phyloP scores from a whole-genome alignment of 2,888 invertebrate species.

The Aspidapion aeneum region DNA sequence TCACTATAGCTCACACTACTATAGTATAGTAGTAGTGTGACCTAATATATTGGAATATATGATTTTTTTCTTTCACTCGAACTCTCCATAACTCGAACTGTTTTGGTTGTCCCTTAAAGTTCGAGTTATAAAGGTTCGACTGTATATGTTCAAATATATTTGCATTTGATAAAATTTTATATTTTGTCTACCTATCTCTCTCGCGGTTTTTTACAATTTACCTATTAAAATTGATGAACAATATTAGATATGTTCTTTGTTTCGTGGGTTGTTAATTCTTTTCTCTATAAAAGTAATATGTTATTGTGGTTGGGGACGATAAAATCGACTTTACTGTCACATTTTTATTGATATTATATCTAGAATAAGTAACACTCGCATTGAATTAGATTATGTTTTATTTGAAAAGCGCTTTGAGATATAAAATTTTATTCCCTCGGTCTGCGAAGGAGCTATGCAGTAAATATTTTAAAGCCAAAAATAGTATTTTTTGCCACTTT shows the following conservation, averaged over 20 bases:
- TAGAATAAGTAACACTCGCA: constrained; percentile 38
- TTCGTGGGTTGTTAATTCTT: constrained; percentile 23
- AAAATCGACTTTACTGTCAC: constrained; percentile 37
- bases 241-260: constrained; percentile 20
- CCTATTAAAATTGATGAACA: no score
- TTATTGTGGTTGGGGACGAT: constrained; percentile 35
- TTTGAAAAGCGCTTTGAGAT: constrained; percentile 31
- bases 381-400: constrained; percentile 38
- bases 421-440: constrained; percentile 43
- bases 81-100: no score
- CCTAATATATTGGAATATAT: no score
- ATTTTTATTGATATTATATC: constrained; percentile 38
- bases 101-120: no score
- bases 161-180: no score
- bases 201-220: no score
- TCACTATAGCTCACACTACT: no score
- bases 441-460: constrained; percentile 26
- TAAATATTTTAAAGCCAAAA: constrained; percentile 40
- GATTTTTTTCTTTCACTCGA: no score
- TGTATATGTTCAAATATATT: no score
- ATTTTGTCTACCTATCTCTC: no score
- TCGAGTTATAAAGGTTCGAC: no score
- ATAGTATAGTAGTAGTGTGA: no score
- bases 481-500: constrained; percentile 25
- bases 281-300: constrained; percentile 32